Evolutionary conservation across 2,888 invertebrate species (phyloP).

Genomic region (Dryococelus australis): DNA sequence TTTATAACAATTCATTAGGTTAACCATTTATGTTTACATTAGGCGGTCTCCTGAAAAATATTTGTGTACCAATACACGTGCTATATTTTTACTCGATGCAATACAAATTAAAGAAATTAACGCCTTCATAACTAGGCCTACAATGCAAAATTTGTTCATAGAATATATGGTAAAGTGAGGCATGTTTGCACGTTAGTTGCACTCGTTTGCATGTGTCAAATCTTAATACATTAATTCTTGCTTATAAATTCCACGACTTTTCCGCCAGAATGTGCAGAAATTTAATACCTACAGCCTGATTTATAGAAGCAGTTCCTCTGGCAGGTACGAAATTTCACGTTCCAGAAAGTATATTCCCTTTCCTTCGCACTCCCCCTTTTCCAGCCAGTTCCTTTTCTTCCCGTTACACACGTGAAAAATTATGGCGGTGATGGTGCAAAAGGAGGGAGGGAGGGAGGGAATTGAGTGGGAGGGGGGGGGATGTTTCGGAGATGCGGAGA

Average conservation of each 20-base stretch:
- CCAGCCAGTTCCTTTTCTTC: background rate
- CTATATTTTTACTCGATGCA: too few relatives aligned
- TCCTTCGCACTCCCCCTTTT: background rate
- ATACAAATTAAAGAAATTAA: too few relatives aligned
- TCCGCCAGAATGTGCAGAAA: background rate
- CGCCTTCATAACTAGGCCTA: too few relatives aligned
- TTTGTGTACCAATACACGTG: too few relatives aligned
- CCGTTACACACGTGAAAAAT: background rate
- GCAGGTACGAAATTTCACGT: background rate
- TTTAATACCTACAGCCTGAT: background rate
- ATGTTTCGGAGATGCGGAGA: background rate
- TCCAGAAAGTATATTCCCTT: background rate
- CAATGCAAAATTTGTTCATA: too few relatives aligned
- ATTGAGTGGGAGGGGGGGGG: too few relatives aligned
- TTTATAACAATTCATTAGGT: too few relatives aligned
- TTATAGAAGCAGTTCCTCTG: background rate
- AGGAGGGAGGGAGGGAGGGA: background rate
- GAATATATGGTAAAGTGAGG: too few relatives aligned
- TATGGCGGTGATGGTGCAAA: background rate
- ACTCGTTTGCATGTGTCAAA: background rate
- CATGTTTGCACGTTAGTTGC: too few relatives aligned
- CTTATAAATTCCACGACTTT: background rate
- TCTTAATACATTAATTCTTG: background rate
- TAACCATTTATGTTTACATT: too few relatives aligned
- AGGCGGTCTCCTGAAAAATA: too few relatives aligned